Percentiles rank a stretch among this genome's conserved stretches.
Evolutionary conservation across 1,140 invertebrate genomes (phyloP).

Genomic region (Amyelois transitella): DNA sequence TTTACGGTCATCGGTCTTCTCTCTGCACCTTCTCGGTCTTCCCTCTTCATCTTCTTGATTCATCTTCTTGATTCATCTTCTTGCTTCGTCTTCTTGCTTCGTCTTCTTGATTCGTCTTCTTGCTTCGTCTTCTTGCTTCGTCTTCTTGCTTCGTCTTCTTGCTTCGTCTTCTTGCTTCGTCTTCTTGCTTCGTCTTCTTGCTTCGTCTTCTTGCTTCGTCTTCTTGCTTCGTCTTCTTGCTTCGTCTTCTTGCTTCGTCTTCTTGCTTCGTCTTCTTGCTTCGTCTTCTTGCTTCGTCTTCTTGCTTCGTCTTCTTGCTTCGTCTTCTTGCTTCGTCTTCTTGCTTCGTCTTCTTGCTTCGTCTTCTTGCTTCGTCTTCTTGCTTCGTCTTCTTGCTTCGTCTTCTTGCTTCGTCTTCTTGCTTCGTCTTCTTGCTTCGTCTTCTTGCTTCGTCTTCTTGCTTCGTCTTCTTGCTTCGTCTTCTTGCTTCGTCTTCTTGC

Average conservation of each 20-base stretch:
- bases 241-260: background rate
- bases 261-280: conserved; percentile 5
- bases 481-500: background rate
- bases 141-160: conserved; percentile 4
- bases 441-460: background rate
- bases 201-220: conserved; percentile 2
- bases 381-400: conserved; percentile 10
- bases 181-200: conserved; percentile 12
- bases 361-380: conserved; percentile 15
- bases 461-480: no score
- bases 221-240: conserved; percentile 1
- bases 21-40: conserved; percentile 12
- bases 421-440: conserved; percentile 5
- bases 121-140: background rate
- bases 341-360: background rate
- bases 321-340: conserved; percentile 4
- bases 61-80: background rate
- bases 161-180: background rate
- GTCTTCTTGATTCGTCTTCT: conserved; percentile 12
- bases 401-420: conserved; percentile 1
- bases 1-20: conserved; percentile 8
- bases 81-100: conserved; percentile 6
- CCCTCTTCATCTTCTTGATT: conserved; percentile 7
- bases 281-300: conserved; percentile 1
- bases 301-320: conserved; percentile 5